phyloP scores from a whole-genome alignment of 2,113 vertebrate species.

The Hymenochirus boettgeri region DNA sequence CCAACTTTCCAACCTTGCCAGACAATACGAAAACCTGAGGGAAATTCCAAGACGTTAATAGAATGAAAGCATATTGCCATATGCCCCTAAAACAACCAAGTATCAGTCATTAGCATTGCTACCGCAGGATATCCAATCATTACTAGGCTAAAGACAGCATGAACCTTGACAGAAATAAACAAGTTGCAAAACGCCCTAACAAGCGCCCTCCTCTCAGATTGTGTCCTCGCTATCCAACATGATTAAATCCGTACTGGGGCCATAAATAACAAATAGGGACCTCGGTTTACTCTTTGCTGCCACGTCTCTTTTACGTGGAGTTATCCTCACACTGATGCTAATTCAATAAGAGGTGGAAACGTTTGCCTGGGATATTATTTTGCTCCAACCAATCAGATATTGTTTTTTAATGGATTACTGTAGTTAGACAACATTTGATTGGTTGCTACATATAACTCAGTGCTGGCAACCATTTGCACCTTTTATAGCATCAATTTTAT shows the following conservation, averaged over 20 bases:
- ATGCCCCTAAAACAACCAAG: constrained; percentile 29
- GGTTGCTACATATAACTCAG: too few species aligned
- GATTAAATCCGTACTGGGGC: constrained; percentile 46
- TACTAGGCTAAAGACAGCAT: constrained; percentile 45
- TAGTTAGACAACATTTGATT: too few species aligned
- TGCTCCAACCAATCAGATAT: too few species aligned
- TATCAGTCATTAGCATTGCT: constrained; percentile 44
- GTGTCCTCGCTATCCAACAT: constrained; percentile 24
- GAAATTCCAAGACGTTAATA: constrained; percentile 27
- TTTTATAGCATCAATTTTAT: too few species aligned
- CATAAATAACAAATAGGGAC: constrained; percentile 50
- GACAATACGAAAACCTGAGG: constrained; percentile 33
- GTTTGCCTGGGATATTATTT: too few species aligned
- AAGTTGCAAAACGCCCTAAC: constrained; percentile 28
- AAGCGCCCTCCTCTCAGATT: constrained; percentile 11
- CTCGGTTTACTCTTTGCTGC: constrained; percentile 51
- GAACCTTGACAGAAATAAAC: constrained; percentile 42
- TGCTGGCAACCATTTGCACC: too few species aligned
- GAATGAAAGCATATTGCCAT: constrained; percentile 37
- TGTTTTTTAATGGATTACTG: too few species aligned
- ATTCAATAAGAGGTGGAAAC: too few species aligned
- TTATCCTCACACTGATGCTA: too few species aligned
- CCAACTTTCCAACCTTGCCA: constrained; percentile 22
- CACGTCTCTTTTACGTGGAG: too few species aligned
- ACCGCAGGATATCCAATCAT: constrained; percentile 10